Conservation (phyloP, 1,140 invertebrate genomes). For the Drosophila miranda region DNA sequence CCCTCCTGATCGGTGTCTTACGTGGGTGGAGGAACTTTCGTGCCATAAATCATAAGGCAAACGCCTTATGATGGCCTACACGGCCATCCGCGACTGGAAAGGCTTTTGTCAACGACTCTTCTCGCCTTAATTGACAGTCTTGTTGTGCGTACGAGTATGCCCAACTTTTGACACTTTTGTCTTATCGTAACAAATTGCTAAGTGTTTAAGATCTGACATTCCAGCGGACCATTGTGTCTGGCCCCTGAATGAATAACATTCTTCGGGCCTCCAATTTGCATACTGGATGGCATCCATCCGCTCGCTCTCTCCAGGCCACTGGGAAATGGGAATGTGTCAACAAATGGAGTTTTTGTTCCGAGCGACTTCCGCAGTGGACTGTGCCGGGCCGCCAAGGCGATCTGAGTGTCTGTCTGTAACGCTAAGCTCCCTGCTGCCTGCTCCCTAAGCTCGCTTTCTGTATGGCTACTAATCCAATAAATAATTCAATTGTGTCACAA, state of each 20-base stretch:
- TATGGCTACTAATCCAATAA: slow-evolving; percentile 78
- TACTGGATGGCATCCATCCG: slow-evolving; percentile 34
- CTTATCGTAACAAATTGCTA: slow-evolving; percentile 73
- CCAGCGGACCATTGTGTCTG: slow-evolving; percentile 16
- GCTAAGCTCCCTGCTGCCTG: slow-evolving; percentile 43
- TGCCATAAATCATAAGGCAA: slow-evolving; percentile 24
- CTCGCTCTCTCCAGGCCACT: slow-evolving; percentile 18
- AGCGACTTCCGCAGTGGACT: slow-evolving; percentile 38
- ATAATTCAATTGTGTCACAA: slow-evolving; percentile 81
- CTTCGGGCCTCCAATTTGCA: slow-evolving; percentile 58
- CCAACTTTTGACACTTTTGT: slow-evolving; percentile 63
- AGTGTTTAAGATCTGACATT: slow-evolving; percentile 53
- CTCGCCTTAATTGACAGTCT: slow-evolving; percentile 63
- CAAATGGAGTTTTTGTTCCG: slow-evolving; percentile 3
- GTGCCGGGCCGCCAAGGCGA: not conserved
- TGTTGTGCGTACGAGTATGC: slow-evolving; percentile 47
- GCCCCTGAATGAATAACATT: slow-evolving; percentile 61
- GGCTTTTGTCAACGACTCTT: slow-evolving; percentile 24
- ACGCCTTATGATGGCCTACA: too few species aligned
- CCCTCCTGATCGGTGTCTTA: not conserved
- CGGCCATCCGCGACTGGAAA: too few species aligned
- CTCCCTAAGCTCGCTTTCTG: slow-evolving; percentile 54
- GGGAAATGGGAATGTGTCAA: slow-evolving; percentile 48
- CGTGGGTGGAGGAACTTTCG: slow-evolving; percentile 7
- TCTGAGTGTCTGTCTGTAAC: slow-evolving; percentile 3